Percentiles rank a stretch among this genome's conserved stretches.
phyloP scores from a whole-genome alignment of 2,113 vertebrate species.

The Hydropotes inermis region DNA sequence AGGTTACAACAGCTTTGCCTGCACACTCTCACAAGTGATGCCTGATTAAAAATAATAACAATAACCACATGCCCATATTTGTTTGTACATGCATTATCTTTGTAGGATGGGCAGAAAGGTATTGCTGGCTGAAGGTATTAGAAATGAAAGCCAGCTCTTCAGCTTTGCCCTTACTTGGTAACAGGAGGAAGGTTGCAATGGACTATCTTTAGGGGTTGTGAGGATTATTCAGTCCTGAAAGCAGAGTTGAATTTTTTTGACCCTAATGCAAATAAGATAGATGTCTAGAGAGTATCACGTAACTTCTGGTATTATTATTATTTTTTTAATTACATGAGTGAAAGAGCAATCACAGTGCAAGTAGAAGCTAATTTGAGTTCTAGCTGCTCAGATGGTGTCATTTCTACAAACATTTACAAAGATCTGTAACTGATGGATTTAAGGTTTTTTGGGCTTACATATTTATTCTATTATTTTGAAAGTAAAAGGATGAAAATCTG shows the following conservation, averaged over 20 bases:
- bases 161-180: not conserved
- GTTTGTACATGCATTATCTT: constrained; percentile 46
- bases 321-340: not conserved
- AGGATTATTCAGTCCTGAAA: constrained; percentile 18
- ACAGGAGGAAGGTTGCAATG: not conserved
- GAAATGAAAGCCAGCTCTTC: not conserved
- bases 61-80: constrained; percentile 18
- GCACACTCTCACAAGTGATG: not conserved
- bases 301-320: not conserved
- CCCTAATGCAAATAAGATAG: not conserved
- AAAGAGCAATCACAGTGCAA: not conserved
- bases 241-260: not conserved
- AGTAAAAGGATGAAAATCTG: not conserved
- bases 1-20: not conserved
- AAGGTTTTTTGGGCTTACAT: not conserved
- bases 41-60: constrained; percentile 53
- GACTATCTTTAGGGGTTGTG: not conserved
- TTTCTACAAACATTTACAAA: not conserved
- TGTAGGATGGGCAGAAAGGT: not conserved
- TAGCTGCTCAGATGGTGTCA: not conserved
- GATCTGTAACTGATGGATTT: not conserved
- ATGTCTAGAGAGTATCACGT: not conserved
- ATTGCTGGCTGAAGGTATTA: not conserved
- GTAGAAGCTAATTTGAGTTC: not conserved
- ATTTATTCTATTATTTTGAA: constrained; percentile 3